phyloP scores from a whole-genome alignment of 2,113 vertebrate species.

The Neogobius melanostomus region DNA sequence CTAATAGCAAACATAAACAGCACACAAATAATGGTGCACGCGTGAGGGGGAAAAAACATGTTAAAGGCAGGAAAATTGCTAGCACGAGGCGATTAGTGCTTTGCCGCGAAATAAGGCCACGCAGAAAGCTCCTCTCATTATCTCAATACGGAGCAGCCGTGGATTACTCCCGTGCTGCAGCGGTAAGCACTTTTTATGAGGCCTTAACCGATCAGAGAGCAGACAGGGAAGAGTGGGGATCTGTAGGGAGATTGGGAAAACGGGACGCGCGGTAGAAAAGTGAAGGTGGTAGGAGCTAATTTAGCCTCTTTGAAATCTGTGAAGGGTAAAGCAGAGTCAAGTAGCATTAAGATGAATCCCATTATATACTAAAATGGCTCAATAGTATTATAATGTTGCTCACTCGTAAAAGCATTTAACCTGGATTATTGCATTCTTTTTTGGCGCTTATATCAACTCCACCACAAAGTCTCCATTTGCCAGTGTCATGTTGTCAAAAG shows the following conservation, averaged over 20 bases:
- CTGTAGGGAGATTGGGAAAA: conserved; percentile 28
- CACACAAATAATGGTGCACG: conserved; percentile 27
- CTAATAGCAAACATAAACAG: conserved; percentile 46
- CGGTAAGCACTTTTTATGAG: conserved; percentile 57
- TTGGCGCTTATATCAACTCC: too few species aligned
- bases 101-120: conserved; percentile 51
- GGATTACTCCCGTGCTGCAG: conserved; percentile 62
- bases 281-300: conserved; percentile 1
- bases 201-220: conserved; percentile 45
- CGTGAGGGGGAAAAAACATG: conserved; percentile 8
- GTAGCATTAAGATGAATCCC: background rate
- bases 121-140: conserved; percentile 60
- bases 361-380: background rate
- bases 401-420: too few species aligned
- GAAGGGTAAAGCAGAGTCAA: background rate
- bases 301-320: background rate
- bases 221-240: conserved; percentile 12
- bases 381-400: background rate
- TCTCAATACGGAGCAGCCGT: conserved; percentile 60
- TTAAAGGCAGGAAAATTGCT: conserved; percentile 37
- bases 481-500: too few species aligned
- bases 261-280: background rate
- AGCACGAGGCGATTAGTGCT: conserved; percentile 42
- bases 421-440: too few species aligned
- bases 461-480: too few species aligned